Evolutionary conservation across 2,888 invertebrate genomes (phyloP).

Genomic region (Drosophila birchii): DNA sequence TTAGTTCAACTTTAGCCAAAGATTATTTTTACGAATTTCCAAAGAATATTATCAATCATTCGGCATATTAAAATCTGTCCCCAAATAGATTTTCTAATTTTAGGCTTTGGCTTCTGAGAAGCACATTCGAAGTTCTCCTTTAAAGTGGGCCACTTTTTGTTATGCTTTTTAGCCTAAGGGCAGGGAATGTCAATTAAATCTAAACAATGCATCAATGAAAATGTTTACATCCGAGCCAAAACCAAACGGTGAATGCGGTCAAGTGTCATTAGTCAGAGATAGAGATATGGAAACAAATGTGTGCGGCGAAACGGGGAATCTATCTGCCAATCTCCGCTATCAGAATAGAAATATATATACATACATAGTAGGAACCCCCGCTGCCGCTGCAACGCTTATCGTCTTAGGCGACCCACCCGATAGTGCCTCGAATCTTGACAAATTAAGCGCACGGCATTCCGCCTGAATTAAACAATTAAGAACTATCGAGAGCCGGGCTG

Average conservation of each 20-base stretch:
- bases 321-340: constrained; percentile 39
- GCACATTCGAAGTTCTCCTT: constrained; percentile 9
- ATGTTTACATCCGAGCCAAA: constrained; percentile 27
- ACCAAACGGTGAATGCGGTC: constrained; percentile 35
- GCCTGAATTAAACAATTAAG: constrained; percentile 45
- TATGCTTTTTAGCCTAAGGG: constrained; percentile 11
- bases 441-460: constrained; percentile 47
- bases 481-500: constrained; percentile 22
- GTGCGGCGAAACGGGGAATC: not conserved
- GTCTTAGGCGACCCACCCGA: constrained; percentile 23
- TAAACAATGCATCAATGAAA: constrained; percentile 49
- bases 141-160: constrained; percentile 2
- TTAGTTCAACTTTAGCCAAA: too few relatives aligned
- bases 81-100: constrained; percentile 19
- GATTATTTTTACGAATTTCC: not conserved
- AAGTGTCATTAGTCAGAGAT: constrained; percentile 38
- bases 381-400: constrained; percentile 26
- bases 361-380: constrained; percentile 18
- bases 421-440: constrained; percentile 44
- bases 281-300: constrained; percentile 16
- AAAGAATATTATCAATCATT: not conserved
- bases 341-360: constrained; percentile 5
- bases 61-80: constrained; percentile 14
- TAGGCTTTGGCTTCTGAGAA: constrained; percentile 8
- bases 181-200: constrained; percentile 61